Conservation (phyloP, 2,797 vertebrate genomes). For the Garrulus glandarius region DNA sequence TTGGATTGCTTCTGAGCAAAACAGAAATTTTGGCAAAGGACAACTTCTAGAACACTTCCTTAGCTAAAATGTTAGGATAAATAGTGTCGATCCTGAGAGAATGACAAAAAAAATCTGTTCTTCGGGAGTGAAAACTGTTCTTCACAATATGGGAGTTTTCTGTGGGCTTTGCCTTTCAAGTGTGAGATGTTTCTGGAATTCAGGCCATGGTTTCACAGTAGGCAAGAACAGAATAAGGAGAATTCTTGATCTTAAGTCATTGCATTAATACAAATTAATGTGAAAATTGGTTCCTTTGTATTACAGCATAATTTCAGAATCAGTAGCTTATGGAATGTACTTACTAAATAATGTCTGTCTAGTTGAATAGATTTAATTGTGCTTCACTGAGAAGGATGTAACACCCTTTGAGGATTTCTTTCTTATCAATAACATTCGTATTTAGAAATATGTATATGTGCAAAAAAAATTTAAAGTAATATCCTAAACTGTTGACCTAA, state of each 20-base stretch:
- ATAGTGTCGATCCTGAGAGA: neutral
- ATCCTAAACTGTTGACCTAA: neutral
- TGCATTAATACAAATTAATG: slow-evolving; percentile 48
- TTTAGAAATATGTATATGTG: neutral
- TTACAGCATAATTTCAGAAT: slow-evolving; percentile 22
- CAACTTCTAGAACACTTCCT: neutral
- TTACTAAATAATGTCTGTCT: neutral
- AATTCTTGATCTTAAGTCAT: slow-evolving; percentile 26
- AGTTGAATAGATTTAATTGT: slow-evolving; percentile 17
- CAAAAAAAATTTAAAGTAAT: neutral
- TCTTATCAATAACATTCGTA: neutral
- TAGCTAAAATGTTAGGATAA: neutral
- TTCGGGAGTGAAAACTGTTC: neutral
- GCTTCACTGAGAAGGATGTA: neutral
- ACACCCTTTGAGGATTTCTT: slow-evolving; percentile 11
- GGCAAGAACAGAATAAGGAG: neutral
- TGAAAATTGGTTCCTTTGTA: slow-evolving; percentile 53
- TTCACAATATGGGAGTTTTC: neutral
- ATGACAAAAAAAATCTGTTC: neutral
- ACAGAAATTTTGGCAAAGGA: neutral
- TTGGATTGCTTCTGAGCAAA: neutral
- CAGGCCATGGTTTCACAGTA: neutral
- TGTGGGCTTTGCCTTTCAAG: neutral
- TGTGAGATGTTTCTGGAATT: slow-evolving; percentile 27
- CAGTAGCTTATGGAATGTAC: neutral